Base-by-base conservation (phyloP, 2,888 invertebrate genomes). In the Drosophila phalerata region DNA sequence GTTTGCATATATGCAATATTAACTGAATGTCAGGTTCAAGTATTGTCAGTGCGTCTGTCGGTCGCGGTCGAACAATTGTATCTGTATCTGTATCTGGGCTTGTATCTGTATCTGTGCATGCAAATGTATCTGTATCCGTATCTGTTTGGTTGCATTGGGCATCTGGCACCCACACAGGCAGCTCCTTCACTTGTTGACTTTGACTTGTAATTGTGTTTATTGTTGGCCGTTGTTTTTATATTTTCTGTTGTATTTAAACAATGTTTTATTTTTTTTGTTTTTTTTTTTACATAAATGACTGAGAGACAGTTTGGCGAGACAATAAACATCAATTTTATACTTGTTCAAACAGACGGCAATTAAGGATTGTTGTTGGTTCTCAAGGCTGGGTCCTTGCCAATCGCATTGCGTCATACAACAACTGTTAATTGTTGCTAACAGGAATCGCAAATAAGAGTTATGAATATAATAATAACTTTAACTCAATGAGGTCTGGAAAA, bases 21-120 rank as follows among this genome's bases (percentile, higher is more conserved):
- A 69, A 71, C 63, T 77, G 89, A 89, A 85, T 85, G 85, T 85
- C 85, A 85, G 85, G 89, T 85, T 85, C 85, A 85, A 89, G 85
- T 79, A 67, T 66, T 85, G 69, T 49, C 69, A 72, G 61, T 77
- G 87, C 81, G 69, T 76, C 76, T 62, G 66, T 69, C 58, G 32
- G n/a, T 61, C 45, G 63, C 61, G 40, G 61, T 51, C n/a, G 4
- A 22, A 22, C n/a, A 52, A 38, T 13, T 55, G 61, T 52, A 61
- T 17, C 11, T 58, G 53, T 37, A 17, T 45, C 10, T 28, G 11
- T 25, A n/a, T 53, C n/a, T 60, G 47, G 32, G 5, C 5, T 1
- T 30, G 30, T 30, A 40, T 43, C n/a, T 48, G 53, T 62, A 9
- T 34, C 10, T 40, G 15, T 32, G 5, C 15, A 15, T 40, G 32